Evolutionary conservation across 2,888 invertebrate genomes (phyloP), one percentile per base, ranked within the genome.

Genomic region (Mylabris sibirica): DNA sequence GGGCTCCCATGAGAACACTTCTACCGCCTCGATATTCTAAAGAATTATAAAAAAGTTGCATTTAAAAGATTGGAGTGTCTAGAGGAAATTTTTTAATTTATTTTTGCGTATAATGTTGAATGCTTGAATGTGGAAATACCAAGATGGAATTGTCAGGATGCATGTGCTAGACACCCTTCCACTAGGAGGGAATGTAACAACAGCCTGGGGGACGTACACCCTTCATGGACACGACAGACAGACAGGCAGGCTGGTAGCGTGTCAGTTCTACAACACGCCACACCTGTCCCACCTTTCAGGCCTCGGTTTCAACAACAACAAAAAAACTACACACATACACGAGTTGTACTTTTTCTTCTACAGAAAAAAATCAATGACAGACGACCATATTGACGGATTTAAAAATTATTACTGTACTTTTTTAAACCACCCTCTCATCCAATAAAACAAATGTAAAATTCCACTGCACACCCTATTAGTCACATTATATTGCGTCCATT

Each of bases 181-280:
- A 38, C 62, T 24, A 38, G 62, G 24, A 62, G 62, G 62, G 62
- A 44, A 62, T 62, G 44, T 62, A 26, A 41, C 62, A 26, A 41
- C 62, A 62, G 62, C 44, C 62, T 62, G 38, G 62, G 35, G 62
- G 22, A 44, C 62, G 62, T 41, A 20, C 62, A 38, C 62, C 62
- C 62, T 62, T 44, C 41, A 62, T 26, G 62, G 62, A 62, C 41
- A 62, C 62, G 62, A 62, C 41, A 62, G 62, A 62, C 62, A 62
- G 62, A 62, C 62, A 62, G 62, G 44, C 62, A 62, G 62, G 44
- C 38, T 44, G 62, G 62, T 62, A 44, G 62, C 62, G 62, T 62
- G 62, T 62, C 38, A 41, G 62, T 62, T 62, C 38, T 38, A 62
- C n/a, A 62, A 62, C 62, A 62, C 62, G 62, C 62, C 62, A 62